A percentile compares a stretch with the other conserved stretches of the same genome.
Evolutionary conservation across 2,113 vertebrate species (phyloP).

Genomic region (Colistium nudipinnis): DNA sequence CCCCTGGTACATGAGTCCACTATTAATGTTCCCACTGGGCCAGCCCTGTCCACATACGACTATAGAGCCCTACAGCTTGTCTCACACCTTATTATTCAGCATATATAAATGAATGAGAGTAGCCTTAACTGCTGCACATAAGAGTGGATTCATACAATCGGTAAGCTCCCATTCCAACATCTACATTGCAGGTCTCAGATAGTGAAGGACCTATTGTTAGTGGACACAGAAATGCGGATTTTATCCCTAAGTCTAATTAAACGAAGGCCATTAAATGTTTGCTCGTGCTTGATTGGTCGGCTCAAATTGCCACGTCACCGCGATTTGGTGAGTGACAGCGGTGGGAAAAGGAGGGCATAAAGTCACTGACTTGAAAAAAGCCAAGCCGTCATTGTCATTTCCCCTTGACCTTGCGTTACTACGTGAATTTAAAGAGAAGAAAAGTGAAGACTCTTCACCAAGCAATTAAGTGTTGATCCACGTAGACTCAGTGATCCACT

Average conservation of each 20-base stretch:
- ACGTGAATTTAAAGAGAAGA: too few species aligned
- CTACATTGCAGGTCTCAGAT: slow-evolving; percentile 56
- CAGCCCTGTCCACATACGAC: slow-evolving; percentile 17
- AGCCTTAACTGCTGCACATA: slow-evolving; percentile 34
- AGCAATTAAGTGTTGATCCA: slow-evolving; percentile 52
- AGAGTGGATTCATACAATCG: slow-evolving; percentile 42
- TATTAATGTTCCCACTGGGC: slow-evolving; percentile 47
- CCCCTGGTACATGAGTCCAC: slow-evolving; percentile 23
- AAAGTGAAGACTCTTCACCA: slow-evolving; percentile 31
- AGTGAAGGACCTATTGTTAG: slow-evolving; percentile 62
- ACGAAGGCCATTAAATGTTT: slow-evolving; percentile 55
- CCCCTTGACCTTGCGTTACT: too few species aligned
- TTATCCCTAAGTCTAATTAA: slow-evolving; percentile 56
- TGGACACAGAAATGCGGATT: slow-evolving; percentile 64
- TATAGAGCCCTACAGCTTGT: slow-evolving; percentile 26
- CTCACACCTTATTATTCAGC: slow-evolving; percentile 38
- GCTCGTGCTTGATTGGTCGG: too few species aligned
- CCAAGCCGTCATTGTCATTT: too few species aligned
- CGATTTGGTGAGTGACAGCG: too few species aligned
- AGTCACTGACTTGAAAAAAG: too few species aligned
- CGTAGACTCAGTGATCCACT: slow-evolving; percentile 42
- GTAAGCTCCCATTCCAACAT: slow-evolving; percentile 62
- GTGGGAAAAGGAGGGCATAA: too few species aligned
- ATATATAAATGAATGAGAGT: slow-evolving; percentile 56
- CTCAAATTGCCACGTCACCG: too few species aligned